These are phyloP conservation scores for Serrognathus titanus DNA, from an alignment of 2,888 invertebrate genomes.

Conservation along the genomic window DNA sequence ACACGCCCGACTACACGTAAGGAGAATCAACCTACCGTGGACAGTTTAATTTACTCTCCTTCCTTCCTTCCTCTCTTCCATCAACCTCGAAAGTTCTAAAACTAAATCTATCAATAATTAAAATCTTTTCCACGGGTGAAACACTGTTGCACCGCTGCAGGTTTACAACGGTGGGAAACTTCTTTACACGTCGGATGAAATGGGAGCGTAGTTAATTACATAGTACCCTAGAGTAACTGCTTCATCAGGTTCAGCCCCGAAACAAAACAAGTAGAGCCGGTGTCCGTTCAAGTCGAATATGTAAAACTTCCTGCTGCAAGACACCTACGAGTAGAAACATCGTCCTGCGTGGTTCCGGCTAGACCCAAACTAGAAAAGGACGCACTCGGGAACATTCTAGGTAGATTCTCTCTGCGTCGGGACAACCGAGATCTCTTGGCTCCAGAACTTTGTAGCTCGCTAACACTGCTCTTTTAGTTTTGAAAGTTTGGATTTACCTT, in stretches of 20 bases:
- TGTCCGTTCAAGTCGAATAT: constrained; percentile 10
- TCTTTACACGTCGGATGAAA: background rate
- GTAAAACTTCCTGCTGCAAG: constrained; percentile 6
- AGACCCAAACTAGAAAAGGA: no score
- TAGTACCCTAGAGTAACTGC: constrained; percentile 9
- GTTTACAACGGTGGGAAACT: background rate
- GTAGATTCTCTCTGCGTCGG: no score
- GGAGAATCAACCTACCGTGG: background rate
- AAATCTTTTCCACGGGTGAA: background rate
- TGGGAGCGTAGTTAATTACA: constrained; percentile 3
- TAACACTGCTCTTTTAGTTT: constrained; percentile 10
- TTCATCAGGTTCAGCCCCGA: constrained; percentile 8
- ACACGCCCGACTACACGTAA: no score
- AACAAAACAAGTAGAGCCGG: constrained; percentile 7
- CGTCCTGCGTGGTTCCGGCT: no score
- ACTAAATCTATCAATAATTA: background rate
- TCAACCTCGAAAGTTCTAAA: background rate
- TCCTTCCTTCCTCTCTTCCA: background rate
- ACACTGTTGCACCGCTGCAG: background rate
- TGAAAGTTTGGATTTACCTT: constrained; percentile 4
- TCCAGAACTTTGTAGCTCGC: constrained; percentile 6
- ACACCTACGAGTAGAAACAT: background rate
- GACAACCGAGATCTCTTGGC: constrained; percentile 1
- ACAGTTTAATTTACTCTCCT: background rate
- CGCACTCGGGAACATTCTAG: no score